Base-by-base conservation (phyloP, 2,113 vertebrate genomes). In the Nerophis lumbriciformis region DNA sequence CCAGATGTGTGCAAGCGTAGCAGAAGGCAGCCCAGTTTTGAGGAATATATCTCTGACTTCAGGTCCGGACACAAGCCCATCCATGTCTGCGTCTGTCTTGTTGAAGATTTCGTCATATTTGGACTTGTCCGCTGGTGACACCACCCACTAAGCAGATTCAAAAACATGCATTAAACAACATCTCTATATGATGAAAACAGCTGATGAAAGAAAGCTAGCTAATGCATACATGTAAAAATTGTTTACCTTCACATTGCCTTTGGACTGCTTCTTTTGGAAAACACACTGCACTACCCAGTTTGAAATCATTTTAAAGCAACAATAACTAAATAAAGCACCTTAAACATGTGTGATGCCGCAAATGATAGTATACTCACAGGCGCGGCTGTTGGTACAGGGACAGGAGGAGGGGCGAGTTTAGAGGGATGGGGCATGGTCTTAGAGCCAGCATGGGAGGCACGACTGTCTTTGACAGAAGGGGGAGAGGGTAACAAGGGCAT, bases 21-120 rank as follows among this genome's bases (percentile, higher is more conserved):
- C 75, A 71, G 97, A 95, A 57, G 94, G 92, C 59, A 99, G 87
- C 48, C 96, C 95, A 0, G 97, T 98, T 82, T 97, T 97, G 55
- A 99, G 82, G 82, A 99, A 99, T 5, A 98, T 93, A 66, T 98
- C 95, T 87, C 89, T 92, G 69, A 95, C 96, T 87, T 99, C 97
- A 48, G 93, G 83, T 58, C 97, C 97, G 61, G 96, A 98, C 59
- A 99, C 94, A 72, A 95, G 93, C n/a, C 95, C 95, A 59, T 99
- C 97, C 93, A 94, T 91, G 84, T 99, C 97, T 37, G 90, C 88
- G 66, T 99, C 97, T 14, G 93, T 96, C 90, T 96, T 97, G 66
- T 82, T 80, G 84, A 99, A 99, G 61, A 98, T 88, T 66, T 99
- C 95, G 68, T 98, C 94, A 6, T 95, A 99, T 81, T 96, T 99